phyloP scores from a whole-genome alignment of 2,888 invertebrate genomes.

The Xanthia togata region DNA sequence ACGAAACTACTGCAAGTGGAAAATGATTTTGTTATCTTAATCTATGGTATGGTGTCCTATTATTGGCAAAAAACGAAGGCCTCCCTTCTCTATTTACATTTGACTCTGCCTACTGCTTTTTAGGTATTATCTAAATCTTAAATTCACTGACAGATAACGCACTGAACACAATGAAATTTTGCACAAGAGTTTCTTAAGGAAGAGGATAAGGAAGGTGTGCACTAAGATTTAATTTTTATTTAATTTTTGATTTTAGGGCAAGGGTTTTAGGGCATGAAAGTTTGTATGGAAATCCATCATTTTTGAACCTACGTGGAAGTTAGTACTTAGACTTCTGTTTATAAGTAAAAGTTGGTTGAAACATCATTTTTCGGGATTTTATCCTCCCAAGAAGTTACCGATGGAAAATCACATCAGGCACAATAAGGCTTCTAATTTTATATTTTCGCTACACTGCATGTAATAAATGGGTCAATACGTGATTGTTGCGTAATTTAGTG shows the following conservation, averaged over 20 bases:
- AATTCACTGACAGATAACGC: background rate
- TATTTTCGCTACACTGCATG: background rate
- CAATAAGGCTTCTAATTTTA: background rate
- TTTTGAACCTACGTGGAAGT: background rate
- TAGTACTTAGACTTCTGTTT: background rate
- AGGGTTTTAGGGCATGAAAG: background rate
- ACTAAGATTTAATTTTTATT: too few species aligned
- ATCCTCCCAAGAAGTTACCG: too few species aligned
- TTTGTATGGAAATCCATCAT: background rate
- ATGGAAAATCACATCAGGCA: background rate
- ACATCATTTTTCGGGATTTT: background rate
- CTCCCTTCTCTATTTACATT: background rate
- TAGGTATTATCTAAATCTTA: background rate
- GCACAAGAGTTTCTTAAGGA: background rate
- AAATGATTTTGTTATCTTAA: background rate
- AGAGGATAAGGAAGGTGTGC: background rate
- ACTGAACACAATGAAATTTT: background rate
- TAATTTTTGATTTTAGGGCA: too few species aligned
- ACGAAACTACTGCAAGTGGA: background rate
- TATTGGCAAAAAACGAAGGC: too few species aligned
- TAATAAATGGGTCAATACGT: conserved; percentile 19
- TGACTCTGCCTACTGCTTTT: background rate
- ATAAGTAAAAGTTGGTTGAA: background rate
- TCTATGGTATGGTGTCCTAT: background rate
- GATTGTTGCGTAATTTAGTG: conserved; percentile 1